Evolutionary conservation across 2,888 invertebrate genomes (phyloP), one percentile per base, ranked within the genome.

Genomic region (Eupsilia transversa): DNA sequence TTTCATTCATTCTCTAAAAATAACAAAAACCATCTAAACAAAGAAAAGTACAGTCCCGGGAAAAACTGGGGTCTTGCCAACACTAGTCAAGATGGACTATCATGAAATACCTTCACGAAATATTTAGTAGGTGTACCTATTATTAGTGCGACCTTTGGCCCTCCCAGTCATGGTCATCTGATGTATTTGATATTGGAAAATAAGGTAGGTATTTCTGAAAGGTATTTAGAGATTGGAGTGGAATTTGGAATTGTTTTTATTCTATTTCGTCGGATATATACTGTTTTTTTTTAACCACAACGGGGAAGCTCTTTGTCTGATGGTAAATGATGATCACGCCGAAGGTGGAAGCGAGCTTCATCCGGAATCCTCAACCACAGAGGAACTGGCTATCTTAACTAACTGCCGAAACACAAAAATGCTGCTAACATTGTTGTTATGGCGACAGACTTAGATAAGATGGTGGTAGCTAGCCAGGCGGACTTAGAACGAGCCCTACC

Each of bases 91-190:
- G 12, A 33, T 56, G 7, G 41, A 84, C 73, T 81, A 59, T 63
- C 72, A 54, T 52, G 38, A 70, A 79, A 85, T 85, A 72, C 66
- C 82, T 87, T 27, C 79, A 75, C 74, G 72, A 72, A 84, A 73
- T 76, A 72, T 72, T 72, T 72, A 75, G 76, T 76, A 71, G 74
- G 69, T 83, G 65, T n/a, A n/a, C n/a, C 41, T 27, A 74, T 84
- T 84, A 84, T 86, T 75, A 52, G 57, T 56, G 54, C 43, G 77
- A 77, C 81, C 82, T 80, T 75, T 75, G 35, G 52, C 20, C 56
- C 61, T 75, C 30, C 59, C 60, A 43, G 35, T 79, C 59, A 52
- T 35, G 63, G 65, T 43, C 68, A 33, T n/a, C n/a, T n/a, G 54
- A 17, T 43, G 33, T 67, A 63, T 33, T 78, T 43, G 46, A 49